A percentile compares a stretch with the other conserved stretches of the same genome.
Conservation (phyloP, 2,113 vertebrate species). For the Ciconia boyciana region DNA sequence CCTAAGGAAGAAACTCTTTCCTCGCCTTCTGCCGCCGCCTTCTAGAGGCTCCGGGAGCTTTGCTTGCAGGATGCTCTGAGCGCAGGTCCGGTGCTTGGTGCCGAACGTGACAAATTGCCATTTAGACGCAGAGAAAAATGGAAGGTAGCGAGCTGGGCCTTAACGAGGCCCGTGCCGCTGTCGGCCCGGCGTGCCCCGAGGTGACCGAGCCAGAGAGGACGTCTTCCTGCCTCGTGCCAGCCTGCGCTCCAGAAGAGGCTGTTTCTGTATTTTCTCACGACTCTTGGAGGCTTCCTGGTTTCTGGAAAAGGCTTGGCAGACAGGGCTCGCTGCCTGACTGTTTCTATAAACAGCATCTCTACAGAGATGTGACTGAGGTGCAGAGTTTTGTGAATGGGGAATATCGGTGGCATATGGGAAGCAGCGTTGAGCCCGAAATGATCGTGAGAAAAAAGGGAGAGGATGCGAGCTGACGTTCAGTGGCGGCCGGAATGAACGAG, state of each 20-base stretch:
- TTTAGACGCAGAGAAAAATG: background rate
- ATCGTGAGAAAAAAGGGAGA: background rate
- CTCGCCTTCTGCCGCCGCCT: background rate
- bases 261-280: background rate
- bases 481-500: background rate
- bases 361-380: background rate
- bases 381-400: background rate
- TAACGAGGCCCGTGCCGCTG: rapidly evolving
- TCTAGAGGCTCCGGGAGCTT: background rate
- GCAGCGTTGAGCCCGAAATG: background rate
- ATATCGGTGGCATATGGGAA: background rate
- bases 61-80: background rate
- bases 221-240: background rate
- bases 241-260: background rate
- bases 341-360: background rate
- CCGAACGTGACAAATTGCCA: rapidly evolving
- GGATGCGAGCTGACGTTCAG: background rate
- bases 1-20: background rate
- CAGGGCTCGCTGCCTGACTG: background rate
- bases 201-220: background rate
- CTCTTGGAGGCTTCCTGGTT: background rate
- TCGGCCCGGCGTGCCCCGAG: background rate
- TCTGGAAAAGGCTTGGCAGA: background rate
- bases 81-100: rapidly evolving
- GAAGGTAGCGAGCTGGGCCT: background rate